These are phyloP conservation scores for Lethenteron reissneri DNA, from an alignment of 2,113 vertebrate species.

Conservation along the genomic window DNA sequence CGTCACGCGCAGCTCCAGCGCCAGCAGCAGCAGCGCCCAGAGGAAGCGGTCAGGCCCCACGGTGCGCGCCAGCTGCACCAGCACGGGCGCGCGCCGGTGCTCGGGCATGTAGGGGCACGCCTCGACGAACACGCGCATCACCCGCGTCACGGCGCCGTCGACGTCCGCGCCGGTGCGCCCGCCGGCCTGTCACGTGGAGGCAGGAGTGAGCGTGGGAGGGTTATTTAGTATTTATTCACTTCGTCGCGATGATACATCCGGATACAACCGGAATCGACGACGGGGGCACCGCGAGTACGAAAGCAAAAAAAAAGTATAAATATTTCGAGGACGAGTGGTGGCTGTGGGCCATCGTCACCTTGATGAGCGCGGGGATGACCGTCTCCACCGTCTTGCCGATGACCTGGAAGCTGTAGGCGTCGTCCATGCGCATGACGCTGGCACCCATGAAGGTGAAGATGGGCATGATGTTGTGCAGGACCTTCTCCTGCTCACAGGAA, in stretches of 20 bases:
- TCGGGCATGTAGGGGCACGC: constrained; percentile 73
- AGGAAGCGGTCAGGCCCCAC: constrained; percentile 51
- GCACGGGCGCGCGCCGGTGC: constrained; percentile 54
- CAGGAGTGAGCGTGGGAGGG: too few species aligned
- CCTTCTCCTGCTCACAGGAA: constrained; percentile 46
- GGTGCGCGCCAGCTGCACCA: constrained; percentile 40
- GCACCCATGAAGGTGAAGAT: constrained; percentile 99
- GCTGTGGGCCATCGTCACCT: constrained; percentile 23
- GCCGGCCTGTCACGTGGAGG: too few species aligned
- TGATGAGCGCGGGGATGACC: constrained; percentile 71
- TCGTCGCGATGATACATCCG: too few species aligned
- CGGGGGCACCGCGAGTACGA: too few species aligned
- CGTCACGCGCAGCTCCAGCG: constrained; percentile 63
- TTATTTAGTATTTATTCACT: too few species aligned
- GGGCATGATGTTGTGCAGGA: constrained; percentile 93
- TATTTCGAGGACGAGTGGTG: too few species aligned
- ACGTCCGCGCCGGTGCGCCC: constrained; percentile 17
- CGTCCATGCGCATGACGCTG: constrained; percentile 69
- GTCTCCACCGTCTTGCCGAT: constrained; percentile 78
- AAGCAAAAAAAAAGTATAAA: too few species aligned
- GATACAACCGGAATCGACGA: too few species aligned
- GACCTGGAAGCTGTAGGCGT: constrained; percentile 80
- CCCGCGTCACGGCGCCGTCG: constrained; percentile 34
- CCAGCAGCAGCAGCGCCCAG: constrained; percentile 53
- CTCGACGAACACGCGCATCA: constrained; percentile 62